Evolutionary conservation across 2,797 vertebrate species (phyloP).

Genomic region (Scarus forsteni): DNA sequence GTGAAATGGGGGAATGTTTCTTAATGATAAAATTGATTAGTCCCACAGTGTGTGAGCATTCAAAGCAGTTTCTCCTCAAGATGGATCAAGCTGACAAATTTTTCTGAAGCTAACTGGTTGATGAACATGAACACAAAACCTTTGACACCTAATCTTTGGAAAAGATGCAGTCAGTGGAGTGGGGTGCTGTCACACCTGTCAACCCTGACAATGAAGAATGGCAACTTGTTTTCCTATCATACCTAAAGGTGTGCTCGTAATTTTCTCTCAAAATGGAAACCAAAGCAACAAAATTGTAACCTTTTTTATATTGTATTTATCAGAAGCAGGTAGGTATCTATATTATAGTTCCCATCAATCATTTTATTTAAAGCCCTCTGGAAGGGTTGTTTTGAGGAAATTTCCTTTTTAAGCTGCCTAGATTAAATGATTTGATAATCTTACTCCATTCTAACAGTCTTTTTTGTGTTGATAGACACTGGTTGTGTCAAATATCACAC

Average conservation of each 20-base stretch:
- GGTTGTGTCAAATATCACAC: too few relatives aligned
- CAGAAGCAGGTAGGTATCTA: neutral
- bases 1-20: conserved; percentile 15
- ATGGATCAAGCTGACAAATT: conserved; percentile 1
- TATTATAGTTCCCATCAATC: neutral
- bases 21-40: conserved; percentile 23
- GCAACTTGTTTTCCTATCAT: neutral
- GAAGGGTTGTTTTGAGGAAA: too few relatives aligned
- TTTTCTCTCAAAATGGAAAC: neutral
- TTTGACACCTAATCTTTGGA: conserved; percentile 30
- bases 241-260: neutral
- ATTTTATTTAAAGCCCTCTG: too few relatives aligned
- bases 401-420: too few relatives aligned
- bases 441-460: too few relatives aligned
- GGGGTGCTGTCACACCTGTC: conserved; percentile 21
- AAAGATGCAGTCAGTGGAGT: conserved; percentile 5
- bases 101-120: conserved; percentile 3
- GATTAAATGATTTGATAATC: too few relatives aligned
- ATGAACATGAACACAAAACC: conserved; percentile 14
- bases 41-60: conserved; percentile 1
- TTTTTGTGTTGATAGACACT: too few relatives aligned
- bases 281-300: neutral
- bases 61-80: conserved; percentile 4
- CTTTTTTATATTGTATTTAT: neutral
- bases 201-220: conserved; percentile 28